Base-by-base conservation (phyloP, 2,797 vertebrate species). In the Lagodon rhomboides region DNA sequence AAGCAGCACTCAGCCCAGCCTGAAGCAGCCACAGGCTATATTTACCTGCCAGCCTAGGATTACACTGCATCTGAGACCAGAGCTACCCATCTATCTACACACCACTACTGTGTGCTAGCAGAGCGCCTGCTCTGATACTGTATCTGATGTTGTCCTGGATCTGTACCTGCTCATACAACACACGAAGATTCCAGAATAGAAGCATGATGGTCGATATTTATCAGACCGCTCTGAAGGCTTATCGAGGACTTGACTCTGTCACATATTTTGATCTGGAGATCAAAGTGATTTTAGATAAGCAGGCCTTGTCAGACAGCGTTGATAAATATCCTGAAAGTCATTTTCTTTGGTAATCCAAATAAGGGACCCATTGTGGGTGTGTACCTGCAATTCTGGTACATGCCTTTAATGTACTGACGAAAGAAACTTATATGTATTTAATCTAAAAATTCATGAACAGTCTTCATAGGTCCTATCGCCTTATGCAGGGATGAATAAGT, bases 1-100 rank as follows among this genome's bases (percentile, higher is more conserved):
- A 93, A 93, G 88, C 82, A 89, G 87, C 83, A 86, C 89, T 90
- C 80, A 86, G 82, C 87, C 83, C 80, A 82, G 71, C 83, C 77
- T 58, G 38, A 67, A 85, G 86, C 90, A 90, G 81, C 86, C 80
- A 78, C 85, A 73, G 86, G 89, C 92, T 94, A 93, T 92, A 95
- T 94, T 93, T 93, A 93, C 92, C 93, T 91, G 82, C 72, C 72
- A 84, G 88, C 92, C 85, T 90, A 85, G 84, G 80, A 90, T 92
- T 92, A 92, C 92, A 88, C 84, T 82, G 81, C 82, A 82, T 84
- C 77, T 79, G 83, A 87, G 86, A 90, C 60, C 75, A 56, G 65
- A 79, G 63, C 81, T 66, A 17, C 65, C 84, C 81, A 79, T 87
- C 85, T 67, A 43, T 85, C 88, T 71, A 72, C 79, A 82, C 79